Evolutionary conservation across 2,888 invertebrate species (phyloP).

Genomic region (Andrena trimmerana): DNA sequence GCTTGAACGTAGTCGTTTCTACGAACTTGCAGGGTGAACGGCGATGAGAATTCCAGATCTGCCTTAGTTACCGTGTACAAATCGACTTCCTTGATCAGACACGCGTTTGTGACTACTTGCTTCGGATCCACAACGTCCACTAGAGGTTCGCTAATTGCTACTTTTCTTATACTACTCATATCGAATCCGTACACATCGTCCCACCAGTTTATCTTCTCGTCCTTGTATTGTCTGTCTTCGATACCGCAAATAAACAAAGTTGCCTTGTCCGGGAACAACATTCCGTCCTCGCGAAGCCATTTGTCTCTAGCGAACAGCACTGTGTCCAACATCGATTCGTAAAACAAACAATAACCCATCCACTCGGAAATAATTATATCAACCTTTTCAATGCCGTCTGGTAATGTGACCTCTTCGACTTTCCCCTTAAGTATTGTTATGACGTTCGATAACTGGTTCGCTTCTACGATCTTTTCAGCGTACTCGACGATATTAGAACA

Average conservation of each 20-base stretch:
- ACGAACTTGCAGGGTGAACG: constrained; percentile 92
- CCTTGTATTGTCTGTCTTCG: constrained; percentile 99
- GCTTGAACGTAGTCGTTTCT: constrained; percentile 99
- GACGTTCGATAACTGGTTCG: constrained; percentile 92
- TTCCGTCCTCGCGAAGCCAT: constrained; percentile 96
- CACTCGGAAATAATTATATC: constrained; percentile 96
- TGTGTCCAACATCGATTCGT: constrained; percentile 99
- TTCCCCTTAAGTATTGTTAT: constrained; percentile 95
- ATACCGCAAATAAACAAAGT: constrained; percentile 97
- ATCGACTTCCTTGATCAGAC: constrained; percentile 98
- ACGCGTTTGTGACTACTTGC: constrained; percentile 98
- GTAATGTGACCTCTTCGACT: constrained; percentile 97
- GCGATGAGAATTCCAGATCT: constrained; percentile 96
- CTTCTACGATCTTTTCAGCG: constrained; percentile 97
- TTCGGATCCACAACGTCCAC: constrained; percentile 99
- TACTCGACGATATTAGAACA: constrained; percentile 99
- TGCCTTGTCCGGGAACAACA: constrained; percentile 97
- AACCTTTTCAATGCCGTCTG: constrained; percentile 95
- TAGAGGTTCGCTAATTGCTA: constrained; percentile 98
- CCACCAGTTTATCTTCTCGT: constrained; percentile 99
- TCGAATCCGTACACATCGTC: constrained; percentile 99
- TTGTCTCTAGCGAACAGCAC: constrained; percentile 99
- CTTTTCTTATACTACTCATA: constrained; percentile 99
- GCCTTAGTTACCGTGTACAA: constrained; percentile 98
- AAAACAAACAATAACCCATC: constrained; percentile 97